Evolutionary conservation across 1,140 invertebrate species (phyloP), one percentile per base, ranked within the genome.

Genomic region (Trissolcus basalis): DNA sequence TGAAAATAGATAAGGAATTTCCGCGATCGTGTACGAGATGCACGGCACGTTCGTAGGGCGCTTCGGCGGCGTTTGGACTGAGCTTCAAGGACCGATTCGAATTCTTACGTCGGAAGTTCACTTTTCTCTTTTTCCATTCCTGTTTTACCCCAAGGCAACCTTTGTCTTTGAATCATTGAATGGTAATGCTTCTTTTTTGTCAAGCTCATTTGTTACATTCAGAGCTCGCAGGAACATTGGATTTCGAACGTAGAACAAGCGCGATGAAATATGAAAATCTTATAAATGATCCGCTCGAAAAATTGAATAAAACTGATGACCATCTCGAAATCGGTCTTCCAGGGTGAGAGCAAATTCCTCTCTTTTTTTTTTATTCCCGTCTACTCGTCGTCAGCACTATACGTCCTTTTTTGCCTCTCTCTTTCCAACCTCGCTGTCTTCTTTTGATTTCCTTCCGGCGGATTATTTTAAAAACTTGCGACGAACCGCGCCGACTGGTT

Each of bases 1-100:
- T 43, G 58, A 77, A 77, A 78, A 72, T 73, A 71, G 74, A 75
- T 70, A 70, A 68, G 70, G 54, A 77, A 60, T 65, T 67, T 45
- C 70, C 49, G 63, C 65, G 78, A 78, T 81, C 76, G 73, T 43
- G 67, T 71, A 65, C 72, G 47, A 81, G 73, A 78, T 81, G 79
- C 80, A 60, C 64, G 51, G 76, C 80, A 80, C 78, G 80, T 81
- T 54, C 80, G 41, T 53, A 44, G 47, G 54, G 63, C 68, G 77
- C 60, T 75, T 61, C 67, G 56, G 53, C 68, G 67, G 58, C 55
- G 61, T 79, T 81, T 55, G 16, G 64, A 47, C 56, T 35, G 48
- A 56, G 61, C 35, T 67, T 69, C 64, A 35, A 67, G 61, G 68
- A 71, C 71, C 67, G 61, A 78, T 78, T 78, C 71, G 51, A 70